These are phyloP conservation scores for Rhinolophus ferrumequinum DNA, from an alignment of 2,113 vertebrate species.

Conservation along the genomic window DNA sequence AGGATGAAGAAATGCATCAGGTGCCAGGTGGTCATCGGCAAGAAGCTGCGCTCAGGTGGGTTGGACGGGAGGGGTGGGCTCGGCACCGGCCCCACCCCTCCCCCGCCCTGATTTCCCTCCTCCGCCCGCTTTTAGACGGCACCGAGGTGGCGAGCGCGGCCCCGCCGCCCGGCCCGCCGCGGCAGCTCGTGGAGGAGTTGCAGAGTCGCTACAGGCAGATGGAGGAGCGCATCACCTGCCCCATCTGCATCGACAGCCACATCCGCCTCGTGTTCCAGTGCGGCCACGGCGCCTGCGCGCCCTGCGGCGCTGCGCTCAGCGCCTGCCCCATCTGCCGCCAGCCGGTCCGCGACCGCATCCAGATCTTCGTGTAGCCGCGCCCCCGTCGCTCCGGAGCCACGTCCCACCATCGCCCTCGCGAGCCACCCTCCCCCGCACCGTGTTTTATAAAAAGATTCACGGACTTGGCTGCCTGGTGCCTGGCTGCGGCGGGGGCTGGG, in stretches of 20 bases:
- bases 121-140: slow-evolving; percentile 88
- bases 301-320: slow-evolving; percentile 94
- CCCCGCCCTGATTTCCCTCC: background rate
- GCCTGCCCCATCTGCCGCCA: slow-evolving; percentile 98
- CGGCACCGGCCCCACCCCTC: rapidly evolving
- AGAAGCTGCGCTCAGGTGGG: slow-evolving; percentile 97
- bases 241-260: slow-evolving; percentile 99
- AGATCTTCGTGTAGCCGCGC: slow-evolving; percentile 92
- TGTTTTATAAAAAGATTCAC: slow-evolving; percentile 65
- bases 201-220: slow-evolving; percentile 98
- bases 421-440: background rate
- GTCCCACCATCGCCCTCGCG: background rate
- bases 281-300: slow-evolving; percentile 96
- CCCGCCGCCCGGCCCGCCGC: slow-evolving; percentile 90
- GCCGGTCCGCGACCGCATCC: slow-evolving; percentile 96
- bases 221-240: slow-evolving; percentile 99
- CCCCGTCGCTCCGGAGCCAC: background rate
- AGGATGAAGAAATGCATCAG: slow-evolving; percentile 99
- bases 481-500: background rate
- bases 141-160: slow-evolving; percentile 93
- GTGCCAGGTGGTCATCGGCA: slow-evolving; percentile 96
- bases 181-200: slow-evolving; percentile 97
- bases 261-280: slow-evolving; percentile 99
- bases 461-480: slow-evolving; percentile 21
- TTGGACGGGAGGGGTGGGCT: background rate